Evolutionary conservation across 2,113 vertebrate genomes (phyloP).

Genomic region (Ovis canadensis): DNA sequence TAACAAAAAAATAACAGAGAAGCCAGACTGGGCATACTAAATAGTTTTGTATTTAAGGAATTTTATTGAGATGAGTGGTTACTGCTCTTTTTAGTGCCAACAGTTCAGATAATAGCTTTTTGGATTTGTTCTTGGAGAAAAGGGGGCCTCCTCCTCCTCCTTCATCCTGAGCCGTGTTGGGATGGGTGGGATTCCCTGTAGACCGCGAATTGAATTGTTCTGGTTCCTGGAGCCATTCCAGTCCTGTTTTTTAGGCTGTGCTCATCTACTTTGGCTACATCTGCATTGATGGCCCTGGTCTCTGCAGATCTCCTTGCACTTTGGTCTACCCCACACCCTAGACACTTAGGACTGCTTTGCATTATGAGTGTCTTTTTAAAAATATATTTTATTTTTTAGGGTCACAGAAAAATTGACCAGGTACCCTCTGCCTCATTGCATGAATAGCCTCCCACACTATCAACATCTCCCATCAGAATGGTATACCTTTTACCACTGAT

Average conservation of each 20-base stretch:
- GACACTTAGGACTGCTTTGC: neutral
- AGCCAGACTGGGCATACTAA: slow-evolving; percentile 56
- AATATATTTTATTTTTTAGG: neutral
- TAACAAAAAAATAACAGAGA: slow-evolving; percentile 62
- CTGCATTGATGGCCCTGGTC: neutral
- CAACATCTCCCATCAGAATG: accelerated
- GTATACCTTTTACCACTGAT: neutral
- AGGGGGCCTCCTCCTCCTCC: too few relatives aligned
- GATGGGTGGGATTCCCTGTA: neutral
- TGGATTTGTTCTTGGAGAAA: neutral
- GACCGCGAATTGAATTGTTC: neutral
- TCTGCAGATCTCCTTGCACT: neutral
- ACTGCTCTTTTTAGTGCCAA: slow-evolving; percentile 55
- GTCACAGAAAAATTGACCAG: neutral
- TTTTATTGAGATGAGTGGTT: slow-evolving; percentile 60
- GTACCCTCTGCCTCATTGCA: neutral
- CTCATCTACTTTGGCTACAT: neutral
- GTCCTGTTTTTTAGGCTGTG: neutral
- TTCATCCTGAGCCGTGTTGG: neutral
- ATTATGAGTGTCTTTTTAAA: neutral
- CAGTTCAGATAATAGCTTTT: slow-evolving; percentile 42
- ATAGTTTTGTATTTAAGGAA: slow-evolving; percentile 64
- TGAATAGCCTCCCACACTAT: neutral
- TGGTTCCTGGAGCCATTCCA: neutral
- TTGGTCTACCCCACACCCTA: neutral